phyloP scores from a whole-genome alignment of 2,113 vertebrate genomes.

The Upupa epops region DNA sequence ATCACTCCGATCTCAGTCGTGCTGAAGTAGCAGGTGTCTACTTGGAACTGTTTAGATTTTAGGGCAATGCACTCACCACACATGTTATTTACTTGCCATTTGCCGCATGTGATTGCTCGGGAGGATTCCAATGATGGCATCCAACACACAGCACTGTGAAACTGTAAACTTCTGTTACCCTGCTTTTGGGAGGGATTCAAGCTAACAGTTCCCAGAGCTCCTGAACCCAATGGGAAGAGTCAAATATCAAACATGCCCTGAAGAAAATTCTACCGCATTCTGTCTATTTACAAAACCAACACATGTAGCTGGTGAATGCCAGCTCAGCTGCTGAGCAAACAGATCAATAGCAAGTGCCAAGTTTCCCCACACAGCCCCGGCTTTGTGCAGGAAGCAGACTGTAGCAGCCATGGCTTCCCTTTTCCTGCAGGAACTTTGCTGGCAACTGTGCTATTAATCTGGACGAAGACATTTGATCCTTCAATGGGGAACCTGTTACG shows the following conservation, averaged over 20 bases:
- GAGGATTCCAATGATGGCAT: not conserved
- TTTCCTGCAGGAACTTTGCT: slow-evolving; percentile 43
- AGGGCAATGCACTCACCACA: not conserved
- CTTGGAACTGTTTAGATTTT: not conserved
- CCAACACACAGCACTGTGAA: not conserved
- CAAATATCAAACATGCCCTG: slow-evolving; percentile 23
- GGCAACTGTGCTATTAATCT: slow-evolving; percentile 2
- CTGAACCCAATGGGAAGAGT: not conserved
- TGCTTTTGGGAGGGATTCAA: not conserved
- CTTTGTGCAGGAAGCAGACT: slow-evolving; percentile 20
- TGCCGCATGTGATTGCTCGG: not conserved
- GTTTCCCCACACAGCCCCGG: slow-evolving; percentile 19
- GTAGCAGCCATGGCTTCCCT: slow-evolving; percentile 42
- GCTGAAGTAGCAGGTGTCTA: not conserved
- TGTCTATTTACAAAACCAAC: slow-evolving; percentile 40
- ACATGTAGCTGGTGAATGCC: not conserved
- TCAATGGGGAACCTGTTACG: not conserved
- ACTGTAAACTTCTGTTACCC: not conserved
- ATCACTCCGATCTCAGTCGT: not conserved
- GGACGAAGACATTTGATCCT: not conserved
- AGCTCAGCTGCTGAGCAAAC: slow-evolving; percentile 59
- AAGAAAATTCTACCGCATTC: slow-evolving; percentile 12
- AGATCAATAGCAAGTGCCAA: slow-evolving; percentile 18
- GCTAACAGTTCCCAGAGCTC: slow-evolving; percentile 21
- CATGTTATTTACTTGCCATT: not conserved